These are phyloP conservation scores for Potorous gilbertii DNA, from an alignment of 2,797 vertebrate species.

Conservation along the genomic window DNA sequence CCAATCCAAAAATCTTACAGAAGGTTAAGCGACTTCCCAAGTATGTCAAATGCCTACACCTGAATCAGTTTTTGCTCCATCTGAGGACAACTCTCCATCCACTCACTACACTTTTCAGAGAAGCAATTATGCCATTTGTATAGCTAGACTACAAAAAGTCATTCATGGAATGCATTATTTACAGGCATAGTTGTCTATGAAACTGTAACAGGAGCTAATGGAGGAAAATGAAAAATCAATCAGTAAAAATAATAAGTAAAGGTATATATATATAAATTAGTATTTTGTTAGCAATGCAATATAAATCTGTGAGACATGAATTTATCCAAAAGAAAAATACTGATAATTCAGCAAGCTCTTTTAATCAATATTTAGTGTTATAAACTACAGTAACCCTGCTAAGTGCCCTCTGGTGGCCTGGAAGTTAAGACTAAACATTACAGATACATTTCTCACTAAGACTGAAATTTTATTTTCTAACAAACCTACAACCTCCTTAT, in stretches of 20 bases:
- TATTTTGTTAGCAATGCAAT: constrained; percentile 52
- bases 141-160: neutral
- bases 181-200: neutral
- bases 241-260: neutral
- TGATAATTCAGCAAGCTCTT: constrained; percentile 63
- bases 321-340: constrained; percentile 11
- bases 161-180: neutral
- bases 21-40: neutral
- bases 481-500: neutral
- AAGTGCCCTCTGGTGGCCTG: constrained; percentile 85
- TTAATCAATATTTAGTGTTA: constrained; percentile 60
- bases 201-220: neutral
- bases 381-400: constrained; percentile 46
- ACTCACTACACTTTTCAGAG: neutral
- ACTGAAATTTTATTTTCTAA: constrained; percentile 8
- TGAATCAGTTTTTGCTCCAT: neutral
- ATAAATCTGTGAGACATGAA: constrained; percentile 36
- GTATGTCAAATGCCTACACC: neutral
- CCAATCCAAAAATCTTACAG: neutral
- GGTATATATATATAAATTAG: neutral
- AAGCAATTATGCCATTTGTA: neutral
- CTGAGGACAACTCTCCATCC: neutral
- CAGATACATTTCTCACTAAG: neutral
- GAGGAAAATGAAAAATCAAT: constrained; percentile 16
- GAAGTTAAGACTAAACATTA: constrained; percentile 4